Percentiles rank a stretch among this genome's conserved stretches.
Conservation (phyloP, 2,888 invertebrate species). For the Empis livida region DNA sequence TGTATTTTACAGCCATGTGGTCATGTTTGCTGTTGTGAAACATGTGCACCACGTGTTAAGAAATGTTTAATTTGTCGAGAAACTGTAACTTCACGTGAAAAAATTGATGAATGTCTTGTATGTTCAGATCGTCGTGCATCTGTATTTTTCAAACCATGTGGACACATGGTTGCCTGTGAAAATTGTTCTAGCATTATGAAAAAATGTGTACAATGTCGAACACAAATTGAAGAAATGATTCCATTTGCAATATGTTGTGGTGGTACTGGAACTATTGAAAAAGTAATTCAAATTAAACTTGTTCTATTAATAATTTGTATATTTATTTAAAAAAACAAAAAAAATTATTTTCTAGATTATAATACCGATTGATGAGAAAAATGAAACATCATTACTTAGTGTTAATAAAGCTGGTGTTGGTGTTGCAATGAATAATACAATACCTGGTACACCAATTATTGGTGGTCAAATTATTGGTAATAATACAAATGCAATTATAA, state of each 20-base stretch:
- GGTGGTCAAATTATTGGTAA: constrained; percentile 27
- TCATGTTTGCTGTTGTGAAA: constrained; percentile 86
- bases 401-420: constrained; percentile 31
- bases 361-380: constrained; percentile 18
- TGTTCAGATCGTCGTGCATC: constrained; percentile 90
- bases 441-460: constrained; percentile 24
- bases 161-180: constrained; percentile 64
- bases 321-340: too few species aligned
- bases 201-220: constrained; percentile 91
- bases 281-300: constrained; percentile 24
- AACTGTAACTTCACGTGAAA: constrained; percentile 61
- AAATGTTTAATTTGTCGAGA: constrained; percentile 90
- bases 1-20: constrained; percentile 57
- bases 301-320: background rate
- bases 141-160: constrained; percentile 87
- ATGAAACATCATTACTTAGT: constrained; percentile 17
- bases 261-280: constrained; percentile 31
- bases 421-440: constrained; percentile 35
- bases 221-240: constrained; percentile 62
- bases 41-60: constrained; percentile 80
- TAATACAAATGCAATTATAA: constrained; percentile 20
- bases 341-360: too few species aligned
- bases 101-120: constrained; percentile 92
- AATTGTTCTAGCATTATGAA: constrained; percentile 90
- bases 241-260: constrained; percentile 46